These are phyloP conservation scores for Philypnodon macrostomus DNA, from an alignment of 2,797 vertebrate genomes.

Conservation along the genomic window DNA sequence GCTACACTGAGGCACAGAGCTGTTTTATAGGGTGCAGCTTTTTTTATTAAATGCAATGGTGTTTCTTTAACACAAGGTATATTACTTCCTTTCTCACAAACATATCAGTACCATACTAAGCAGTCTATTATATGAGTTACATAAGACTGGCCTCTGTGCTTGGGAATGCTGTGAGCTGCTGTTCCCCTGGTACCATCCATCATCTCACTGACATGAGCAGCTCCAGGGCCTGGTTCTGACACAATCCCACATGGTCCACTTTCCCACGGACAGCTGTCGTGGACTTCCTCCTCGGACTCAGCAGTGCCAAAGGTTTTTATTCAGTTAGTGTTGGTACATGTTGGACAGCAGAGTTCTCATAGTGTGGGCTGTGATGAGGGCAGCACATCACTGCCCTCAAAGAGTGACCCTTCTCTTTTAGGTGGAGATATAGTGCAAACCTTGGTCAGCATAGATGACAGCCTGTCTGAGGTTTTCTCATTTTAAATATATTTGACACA, in stretches of 20 bases:
- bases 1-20: no score
- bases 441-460: no score
- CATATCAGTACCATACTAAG: no score
- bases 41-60: no score
- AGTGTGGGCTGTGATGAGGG: background rate
- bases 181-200: conserved; percentile 30
- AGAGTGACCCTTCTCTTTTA: no score
- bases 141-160: background rate
- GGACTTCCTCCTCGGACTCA: conserved; percentile 36
- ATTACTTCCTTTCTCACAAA: no score
- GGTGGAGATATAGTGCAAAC: no score
- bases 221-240: conserved; percentile 37
- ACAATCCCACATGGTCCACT: conserved; percentile 48
- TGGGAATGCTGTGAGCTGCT: conserved; percentile 3
- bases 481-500: no score
- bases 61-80: no score
- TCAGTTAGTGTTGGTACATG: conserved; percentile 20
- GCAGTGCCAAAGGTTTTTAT: conserved; percentile 11
- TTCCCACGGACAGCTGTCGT: conserved; percentile 69
- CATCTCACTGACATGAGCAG: conserved; percentile 29
- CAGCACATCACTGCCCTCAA: no score
- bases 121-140: background rate
- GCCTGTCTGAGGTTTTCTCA: no score
- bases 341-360: conserved; percentile 22
- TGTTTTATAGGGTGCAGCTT: no score